These are phyloP conservation scores for Dichetophora obliterata DNA, from an alignment of 2,888 invertebrate species.

Conservation along the genomic window DNA sequence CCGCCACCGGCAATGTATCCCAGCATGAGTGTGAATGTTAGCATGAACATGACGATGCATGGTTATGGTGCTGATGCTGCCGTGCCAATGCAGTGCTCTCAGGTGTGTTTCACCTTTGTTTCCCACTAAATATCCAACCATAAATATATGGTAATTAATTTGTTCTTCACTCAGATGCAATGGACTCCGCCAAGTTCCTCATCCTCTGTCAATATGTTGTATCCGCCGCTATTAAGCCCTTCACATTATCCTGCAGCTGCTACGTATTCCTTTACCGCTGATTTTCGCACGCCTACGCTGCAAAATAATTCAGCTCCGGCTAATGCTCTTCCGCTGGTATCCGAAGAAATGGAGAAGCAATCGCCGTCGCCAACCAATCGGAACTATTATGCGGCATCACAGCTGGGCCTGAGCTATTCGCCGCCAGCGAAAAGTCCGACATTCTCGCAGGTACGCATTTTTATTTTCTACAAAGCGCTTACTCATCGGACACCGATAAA, in stretches of 20 bases:
- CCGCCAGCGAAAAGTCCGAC: slow-evolving; percentile 67
- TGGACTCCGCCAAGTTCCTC: slow-evolving; percentile 78
- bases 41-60: slow-evolving; percentile 98
- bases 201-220: slow-evolving; percentile 76
- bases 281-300: slow-evolving; percentile 76
- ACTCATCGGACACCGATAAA: not conserved
- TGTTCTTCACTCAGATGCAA: slow-evolving; percentile 72
- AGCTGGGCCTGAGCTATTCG: slow-evolving; percentile 60
- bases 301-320: slow-evolving; percentile 67
- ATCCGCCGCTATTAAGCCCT: slow-evolving; percentile 78
- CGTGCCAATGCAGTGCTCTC: slow-evolving; percentile 74
- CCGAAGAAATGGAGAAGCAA: slow-evolving; percentile 58
- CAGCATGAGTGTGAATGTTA: slow-evolving; percentile 95
- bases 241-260: slow-evolving; percentile 77
- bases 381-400: slow-evolving; percentile 66
- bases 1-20: slow-evolving; percentile 77
- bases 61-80: slow-evolving; percentile 72
- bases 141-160: not conserved
- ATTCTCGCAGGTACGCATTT: slow-evolving; percentile 53
- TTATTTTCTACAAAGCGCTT: not conserved
- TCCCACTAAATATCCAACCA: not conserved
- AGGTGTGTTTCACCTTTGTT: slow-evolving; percentile 69
- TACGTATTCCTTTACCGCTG: slow-evolving; percentile 87
- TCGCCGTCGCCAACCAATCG: slow-evolving; percentile 60
- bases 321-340: slow-evolving; percentile 69